phyloP scores from a whole-genome alignment of 2,888 invertebrate species.

The Stenolophus ochropezus region DNA sequence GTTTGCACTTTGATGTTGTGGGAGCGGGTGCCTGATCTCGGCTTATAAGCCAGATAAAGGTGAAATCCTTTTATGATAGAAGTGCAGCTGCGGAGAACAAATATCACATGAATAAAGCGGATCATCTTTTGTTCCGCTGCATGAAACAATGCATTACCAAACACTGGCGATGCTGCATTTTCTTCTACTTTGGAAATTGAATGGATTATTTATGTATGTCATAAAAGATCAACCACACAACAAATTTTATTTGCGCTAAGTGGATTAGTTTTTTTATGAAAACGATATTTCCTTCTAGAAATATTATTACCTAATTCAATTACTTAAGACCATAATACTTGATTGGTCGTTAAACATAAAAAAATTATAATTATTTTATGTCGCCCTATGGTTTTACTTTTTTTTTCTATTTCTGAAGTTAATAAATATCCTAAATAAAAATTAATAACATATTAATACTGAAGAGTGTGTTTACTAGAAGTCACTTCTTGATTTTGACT shows the following conservation, averaged over 20 bases:
- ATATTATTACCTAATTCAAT: too few relatives aligned
- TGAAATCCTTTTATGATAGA: slow-evolving; percentile 52
- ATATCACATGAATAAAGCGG: slow-evolving; percentile 52
- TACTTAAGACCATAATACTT: too few relatives aligned
- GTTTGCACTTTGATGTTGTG: slow-evolving; percentile 32
- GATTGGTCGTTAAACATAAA: too few relatives aligned
- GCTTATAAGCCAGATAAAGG: slow-evolving; percentile 32
- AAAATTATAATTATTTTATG: too few relatives aligned
- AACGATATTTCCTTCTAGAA: too few relatives aligned
- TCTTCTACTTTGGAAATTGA: neutral
- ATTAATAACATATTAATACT: too few relatives aligned
- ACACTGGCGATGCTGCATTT: neutral
- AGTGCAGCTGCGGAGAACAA: slow-evolving; percentile 53
- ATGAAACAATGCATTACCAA: slow-evolving; percentile 8
- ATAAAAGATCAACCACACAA: neutral
- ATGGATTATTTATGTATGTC: neutral
- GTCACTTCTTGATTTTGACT: too few relatives aligned
- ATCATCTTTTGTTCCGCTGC: slow-evolving; percentile 32
- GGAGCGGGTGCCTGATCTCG: neutral
- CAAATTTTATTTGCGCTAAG: neutral
- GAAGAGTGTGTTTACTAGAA: too few relatives aligned
- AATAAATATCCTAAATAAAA: too few relatives aligned
- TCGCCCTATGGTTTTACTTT: too few relatives aligned
- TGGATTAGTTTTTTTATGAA: neutral
- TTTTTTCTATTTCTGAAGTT: too few relatives aligned